These are phyloP conservation scores for Panulirus ornatus DNA, from an alignment of 1,140 invertebrate species.

Conservation along the genomic window DNA sequence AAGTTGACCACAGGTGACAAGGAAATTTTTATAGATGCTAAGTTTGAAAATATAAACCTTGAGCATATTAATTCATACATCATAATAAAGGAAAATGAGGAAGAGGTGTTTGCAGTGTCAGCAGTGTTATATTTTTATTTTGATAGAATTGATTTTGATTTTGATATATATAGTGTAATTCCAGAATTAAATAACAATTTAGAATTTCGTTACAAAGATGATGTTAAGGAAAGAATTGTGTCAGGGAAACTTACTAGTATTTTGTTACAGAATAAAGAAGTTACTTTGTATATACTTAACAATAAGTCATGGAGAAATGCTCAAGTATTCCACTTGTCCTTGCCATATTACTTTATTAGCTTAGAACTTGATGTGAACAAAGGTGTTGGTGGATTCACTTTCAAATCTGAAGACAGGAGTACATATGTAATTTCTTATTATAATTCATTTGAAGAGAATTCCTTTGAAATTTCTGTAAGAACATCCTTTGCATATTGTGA, in stretches of 20 bases:
- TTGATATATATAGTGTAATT: conserved; percentile 4
- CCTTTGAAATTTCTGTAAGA: not conserved
- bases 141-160: not conserved
- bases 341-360: not conserved
- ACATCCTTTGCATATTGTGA: conserved; percentile 8
- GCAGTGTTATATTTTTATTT: not conserved
- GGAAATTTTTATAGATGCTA: conserved; percentile 29
- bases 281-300: not conserved
- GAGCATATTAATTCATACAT: not conserved
- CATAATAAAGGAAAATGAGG: not conserved
- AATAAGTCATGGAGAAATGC: not conserved
- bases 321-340: not conserved
- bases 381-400: not conserved
- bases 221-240: not conserved
- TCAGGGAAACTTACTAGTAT: not conserved
- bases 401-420: too few species aligned
- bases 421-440: too few species aligned
- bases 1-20: conserved; percentile 24
- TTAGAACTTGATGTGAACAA: not conserved
- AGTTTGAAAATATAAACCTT: conserved; percentile 2
- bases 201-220: not conserved
- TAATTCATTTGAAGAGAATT: not conserved
- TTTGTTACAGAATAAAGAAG: not conserved
- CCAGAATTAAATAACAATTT: not conserved
- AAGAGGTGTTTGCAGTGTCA: conserved; percentile 12